Conservation (phyloP, 2,797 vertebrate species). For the Gallinago nigripennis region DNA sequence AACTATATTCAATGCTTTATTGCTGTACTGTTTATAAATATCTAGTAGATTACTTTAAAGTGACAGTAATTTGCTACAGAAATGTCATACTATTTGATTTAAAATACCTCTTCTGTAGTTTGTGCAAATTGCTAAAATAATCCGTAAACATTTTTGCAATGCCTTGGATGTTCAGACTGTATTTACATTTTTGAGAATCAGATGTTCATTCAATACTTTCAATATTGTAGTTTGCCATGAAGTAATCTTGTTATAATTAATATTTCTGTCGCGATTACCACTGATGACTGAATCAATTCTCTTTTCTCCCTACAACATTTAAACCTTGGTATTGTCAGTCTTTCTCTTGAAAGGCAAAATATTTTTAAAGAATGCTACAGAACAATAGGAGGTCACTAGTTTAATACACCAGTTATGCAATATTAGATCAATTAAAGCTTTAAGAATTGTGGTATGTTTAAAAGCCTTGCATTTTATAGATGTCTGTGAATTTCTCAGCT, state of each 20-base stretch:
- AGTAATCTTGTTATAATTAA: constrained; percentile 32
- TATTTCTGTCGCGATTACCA: constrained; percentile 19
- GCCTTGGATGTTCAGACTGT: not conserved
- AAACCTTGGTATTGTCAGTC: not conserved
- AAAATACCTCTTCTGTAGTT: constrained; percentile 27
- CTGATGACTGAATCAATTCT: not conserved
- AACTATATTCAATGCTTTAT: constrained; percentile 40
- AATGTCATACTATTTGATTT: constrained; percentile 28
- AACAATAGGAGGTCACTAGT: constrained; percentile 62
- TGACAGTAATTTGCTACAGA: constrained; percentile 44
- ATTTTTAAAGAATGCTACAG: constrained; percentile 23
- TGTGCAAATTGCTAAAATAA: constrained; percentile 38
- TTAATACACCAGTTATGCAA: not conserved
- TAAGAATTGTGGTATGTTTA: not conserved
- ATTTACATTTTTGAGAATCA: constrained; percentile 36
- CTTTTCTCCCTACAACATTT: not conserved
- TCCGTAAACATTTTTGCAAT: constrained; percentile 10
- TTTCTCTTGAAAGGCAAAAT: constrained; percentile 4
- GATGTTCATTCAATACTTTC: constrained; percentile 18
- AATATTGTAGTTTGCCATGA: not conserved
- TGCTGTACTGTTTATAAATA: constrained; percentile 40
- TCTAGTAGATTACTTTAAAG: constrained; percentile 22
- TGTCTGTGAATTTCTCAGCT: not conserved
- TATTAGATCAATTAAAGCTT: not conserved
- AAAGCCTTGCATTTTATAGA: not conserved